phyloP scores from a whole-genome alignment of 2,797 vertebrate species.

The Strix occidentalis region DNA sequence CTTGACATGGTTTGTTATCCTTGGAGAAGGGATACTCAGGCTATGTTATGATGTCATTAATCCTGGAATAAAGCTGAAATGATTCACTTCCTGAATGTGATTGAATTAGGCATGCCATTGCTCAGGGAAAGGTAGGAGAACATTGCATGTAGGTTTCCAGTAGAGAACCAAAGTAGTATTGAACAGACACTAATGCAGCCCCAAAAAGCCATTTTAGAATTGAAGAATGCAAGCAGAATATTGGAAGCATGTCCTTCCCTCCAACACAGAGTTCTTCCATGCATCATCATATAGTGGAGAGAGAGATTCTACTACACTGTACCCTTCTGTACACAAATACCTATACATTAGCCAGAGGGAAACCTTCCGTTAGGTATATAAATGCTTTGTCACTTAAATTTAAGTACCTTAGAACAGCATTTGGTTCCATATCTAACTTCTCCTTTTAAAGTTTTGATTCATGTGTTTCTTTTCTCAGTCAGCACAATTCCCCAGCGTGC shows the following conservation, averaged over 20 bases:
- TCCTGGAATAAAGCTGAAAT: constrained; percentile 19
- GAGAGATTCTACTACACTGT: background rate
- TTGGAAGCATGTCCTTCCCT: background rate
- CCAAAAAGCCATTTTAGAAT: background rate
- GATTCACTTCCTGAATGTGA: background rate
- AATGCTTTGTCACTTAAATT: background rate
- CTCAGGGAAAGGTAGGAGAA: background rate
- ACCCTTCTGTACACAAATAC: background rate
- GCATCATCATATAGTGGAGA: background rate
- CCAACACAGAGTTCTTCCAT: background rate
- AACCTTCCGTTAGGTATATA: background rate
- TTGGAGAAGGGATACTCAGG: background rate
- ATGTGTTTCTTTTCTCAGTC: background rate
- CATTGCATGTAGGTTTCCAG: background rate
- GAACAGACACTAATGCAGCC: background rate
- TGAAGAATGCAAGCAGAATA: background rate
- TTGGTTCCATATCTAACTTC: background rate
- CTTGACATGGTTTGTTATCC: constrained; percentile 5
- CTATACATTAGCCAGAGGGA: background rate
- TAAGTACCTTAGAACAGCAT: background rate
- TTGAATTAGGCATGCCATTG: background rate
- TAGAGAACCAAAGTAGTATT: background rate
- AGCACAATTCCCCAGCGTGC: background rate
- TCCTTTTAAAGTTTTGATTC: background rate
- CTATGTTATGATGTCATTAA: background rate